Base-by-base conservation (phyloP, 2,113 vertebrate genomes). In the Saguinus midas region DNA sequence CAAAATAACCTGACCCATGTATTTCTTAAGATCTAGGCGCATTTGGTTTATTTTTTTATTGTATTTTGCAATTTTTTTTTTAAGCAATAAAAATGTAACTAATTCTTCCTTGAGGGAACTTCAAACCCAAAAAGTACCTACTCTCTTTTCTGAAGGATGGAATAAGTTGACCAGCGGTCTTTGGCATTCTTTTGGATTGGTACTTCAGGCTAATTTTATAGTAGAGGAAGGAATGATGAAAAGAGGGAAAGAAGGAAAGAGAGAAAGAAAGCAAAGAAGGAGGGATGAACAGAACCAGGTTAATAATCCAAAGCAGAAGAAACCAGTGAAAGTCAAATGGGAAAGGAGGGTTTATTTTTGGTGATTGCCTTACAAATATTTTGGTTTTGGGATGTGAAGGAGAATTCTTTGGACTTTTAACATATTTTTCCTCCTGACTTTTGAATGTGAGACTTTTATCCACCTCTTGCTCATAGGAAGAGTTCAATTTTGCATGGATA, bases 21-120 rank as follows among this genome's bases (percentile, higher is more conserved):
- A n/a, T 95, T 95, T 94, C 3, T 95, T 94, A 90, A 85, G 40
- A 50, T 87, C 40, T 88, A 92, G 37, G 73, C 64, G 68, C n/a
- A 68, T 94, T 76, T 86, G 40, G 25, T 61, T 73, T 57, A 5
- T 93, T 73, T 84, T 87, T 97, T 78, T 35, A 16, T 90, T 97
- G 87, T 40, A 93, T 92, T 84, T 96, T 87, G 48, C 93, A 96
- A 80, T 58, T 37, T 57, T 83, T 57, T 83, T 96, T 90, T 94
- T 85, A 94, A 95, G 61, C 27, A 82, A 5, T 88, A 12, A 86
- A 78, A 96, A 73, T 57, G 57, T 64, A 48, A 40, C 35, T 91
- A 43, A 85, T 95, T 87, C 48, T 97, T 96, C 45, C 20, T 92
- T 84, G 14, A 58, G 50, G 57, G 45, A 89, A 94, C 40, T 88